Conservation (phyloP, 2,888 invertebrate species). For the Eupithecia abbreviata region DNA sequence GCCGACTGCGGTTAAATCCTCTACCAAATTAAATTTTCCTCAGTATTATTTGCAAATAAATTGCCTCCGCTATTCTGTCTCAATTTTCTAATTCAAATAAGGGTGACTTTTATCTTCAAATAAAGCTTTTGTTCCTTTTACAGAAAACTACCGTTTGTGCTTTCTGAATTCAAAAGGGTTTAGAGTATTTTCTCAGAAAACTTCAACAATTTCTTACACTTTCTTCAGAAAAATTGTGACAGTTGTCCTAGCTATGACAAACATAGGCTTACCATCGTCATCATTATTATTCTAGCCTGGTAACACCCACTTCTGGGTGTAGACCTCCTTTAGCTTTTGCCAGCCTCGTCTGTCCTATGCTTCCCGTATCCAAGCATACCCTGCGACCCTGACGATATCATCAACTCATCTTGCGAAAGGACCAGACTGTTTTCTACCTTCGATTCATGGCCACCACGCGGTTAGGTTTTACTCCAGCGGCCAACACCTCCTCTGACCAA, state of each 20-base stretch:
- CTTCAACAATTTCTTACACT: not conserved
- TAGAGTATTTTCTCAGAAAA: not conserved
- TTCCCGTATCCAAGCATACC: no score
- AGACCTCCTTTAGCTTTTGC: not conserved
- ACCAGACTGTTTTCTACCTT: no score
- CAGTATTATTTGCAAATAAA: slow-evolving; percentile 71
- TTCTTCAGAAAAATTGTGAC: not conserved
- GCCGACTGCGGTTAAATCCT: slow-evolving; percentile 47
- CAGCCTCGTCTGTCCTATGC: not conserved
- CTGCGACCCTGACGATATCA: not conserved
- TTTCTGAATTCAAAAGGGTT: not conserved
- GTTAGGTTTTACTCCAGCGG: no score
- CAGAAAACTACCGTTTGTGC: not conserved
- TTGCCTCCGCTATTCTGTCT: slow-evolving; percentile 56
- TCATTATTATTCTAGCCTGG: not conserved
- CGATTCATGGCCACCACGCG: no score
- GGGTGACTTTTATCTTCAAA: slow-evolving; percentile 57
- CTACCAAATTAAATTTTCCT: slow-evolving; percentile 54
- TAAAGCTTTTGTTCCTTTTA: slow-evolving; percentile 47
- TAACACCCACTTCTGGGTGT: not conserved
- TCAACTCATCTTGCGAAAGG: not conserved
- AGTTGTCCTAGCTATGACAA: not conserved
- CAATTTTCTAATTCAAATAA: slow-evolving; percentile 73
- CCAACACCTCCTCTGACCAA: no score
- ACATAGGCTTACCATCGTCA: not conserved